Percentiles rank a stretch among this genome's conserved stretches.
Conservation (phyloP, 2,888 invertebrate species). For the Lasioglossum pauxillum region DNA sequence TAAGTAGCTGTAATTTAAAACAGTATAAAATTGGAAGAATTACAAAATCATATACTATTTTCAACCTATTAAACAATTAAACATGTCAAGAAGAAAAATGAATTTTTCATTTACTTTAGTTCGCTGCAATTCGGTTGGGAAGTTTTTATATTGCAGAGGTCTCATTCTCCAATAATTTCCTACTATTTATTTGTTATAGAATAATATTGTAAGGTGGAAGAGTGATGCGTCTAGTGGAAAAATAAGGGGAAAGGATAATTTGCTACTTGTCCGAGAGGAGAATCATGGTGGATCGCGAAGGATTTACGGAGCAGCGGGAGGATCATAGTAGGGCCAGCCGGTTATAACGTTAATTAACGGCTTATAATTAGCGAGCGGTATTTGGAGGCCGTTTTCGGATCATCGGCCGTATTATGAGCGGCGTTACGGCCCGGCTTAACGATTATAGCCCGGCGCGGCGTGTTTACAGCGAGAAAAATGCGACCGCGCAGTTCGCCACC, state of each 20-base stretch:
- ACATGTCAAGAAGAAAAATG: too few relatives aligned
- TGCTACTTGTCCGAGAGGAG: neutral
- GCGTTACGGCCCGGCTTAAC: neutral
- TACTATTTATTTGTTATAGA: too few relatives aligned
- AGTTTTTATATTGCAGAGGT: too few relatives aligned
- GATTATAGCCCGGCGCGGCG: neutral
- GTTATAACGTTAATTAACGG: constrained; percentile 34
- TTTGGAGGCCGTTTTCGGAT: constrained; percentile 31
- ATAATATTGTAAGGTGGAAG: too few relatives aligned
- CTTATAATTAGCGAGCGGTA: constrained; percentile 38
- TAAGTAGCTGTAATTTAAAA: too few relatives aligned
- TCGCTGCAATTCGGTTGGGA: too few relatives aligned
- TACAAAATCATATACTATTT: too few relatives aligned
- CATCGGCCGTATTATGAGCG: constrained; percentile 18
- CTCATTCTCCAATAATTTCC: too few relatives aligned
- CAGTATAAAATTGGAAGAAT: too few relatives aligned
- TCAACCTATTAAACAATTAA: too few relatives aligned
- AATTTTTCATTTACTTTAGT: too few relatives aligned
- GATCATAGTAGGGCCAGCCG: neutral
- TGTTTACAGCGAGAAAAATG: neutral
- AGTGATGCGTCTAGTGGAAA: neutral
- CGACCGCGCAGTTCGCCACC: neutral
- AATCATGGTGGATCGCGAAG: neutral
- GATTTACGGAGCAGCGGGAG: constrained; percentile 2
- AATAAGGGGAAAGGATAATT: neutral